Base-by-base conservation (phyloP, 2,797 vertebrate species). In the Megaceryle alcyon region DNA sequence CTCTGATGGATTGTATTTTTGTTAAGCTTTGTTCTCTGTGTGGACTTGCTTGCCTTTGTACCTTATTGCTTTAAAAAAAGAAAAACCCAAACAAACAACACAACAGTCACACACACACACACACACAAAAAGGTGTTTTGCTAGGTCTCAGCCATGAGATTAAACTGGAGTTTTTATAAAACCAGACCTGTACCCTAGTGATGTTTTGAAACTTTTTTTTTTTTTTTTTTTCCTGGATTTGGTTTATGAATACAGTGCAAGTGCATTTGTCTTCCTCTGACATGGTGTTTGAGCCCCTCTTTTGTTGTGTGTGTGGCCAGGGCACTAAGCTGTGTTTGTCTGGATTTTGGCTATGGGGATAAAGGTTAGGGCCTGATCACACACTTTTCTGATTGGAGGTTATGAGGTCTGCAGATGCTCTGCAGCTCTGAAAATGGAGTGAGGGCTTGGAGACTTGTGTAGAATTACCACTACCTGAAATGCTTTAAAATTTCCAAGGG, bases 91-190 rank as follows among this genome's bases (percentile, higher is more conserved):
- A 33, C 46, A n/a, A 33, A 66, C 7, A 88, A 44, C 18, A 68
- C 53, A 80, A 68, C 57, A 80, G 21, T n/a, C 51, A 71, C 44
- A 81, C 35, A 35, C 35, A 35, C 35, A 35, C 35, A 35, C 35
- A 35, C 35, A 35, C 35, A 35, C 8, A 35, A 35, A 88, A 82
- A 83, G 15, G 63, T 73, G 46, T 95, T 96, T 96, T 92, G 84
- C 93, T 92, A 96, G 89, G 69, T 97, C 95, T 97, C 96, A 96
- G 57, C 94, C 95, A 95, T 92, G 94, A 97, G 96, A 97, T 97
- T 97, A 97, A 97, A 97, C 96, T 97, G 95, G 97, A 97, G 90
- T 95, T 97, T 97, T 97, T 97, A 95, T 96, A 95, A 96, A 96
- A 97, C 86, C 83, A 92, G 39, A 81, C 48, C 68, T 75, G 94